phyloP scores from a whole-genome alignment of 2,888 invertebrate species.

The Micoletzkya japonica region DNA sequence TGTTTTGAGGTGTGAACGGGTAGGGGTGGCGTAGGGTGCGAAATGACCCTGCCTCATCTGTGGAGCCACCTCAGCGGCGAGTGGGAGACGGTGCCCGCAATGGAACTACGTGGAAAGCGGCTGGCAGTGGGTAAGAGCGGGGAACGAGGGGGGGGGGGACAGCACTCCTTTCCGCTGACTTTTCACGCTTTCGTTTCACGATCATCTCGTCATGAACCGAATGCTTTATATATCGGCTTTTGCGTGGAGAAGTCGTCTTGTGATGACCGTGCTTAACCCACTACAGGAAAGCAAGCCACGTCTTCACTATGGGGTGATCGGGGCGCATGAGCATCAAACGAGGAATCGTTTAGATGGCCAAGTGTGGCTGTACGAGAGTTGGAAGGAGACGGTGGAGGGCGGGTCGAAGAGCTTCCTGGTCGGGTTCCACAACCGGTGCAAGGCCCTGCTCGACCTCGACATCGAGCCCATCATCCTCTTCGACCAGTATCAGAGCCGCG shows the following conservation, averaged over 20 bases:
- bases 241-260: neutral
- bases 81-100: conserved; percentile 29
- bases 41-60: conserved; percentile 42
- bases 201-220: too few relatives aligned
- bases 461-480: conserved; percentile 10
- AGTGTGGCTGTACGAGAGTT: conserved; percentile 42
- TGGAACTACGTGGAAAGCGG: conserved; percentile 34
- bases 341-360: conserved; percentile 44
- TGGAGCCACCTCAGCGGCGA: conserved; percentile 37
- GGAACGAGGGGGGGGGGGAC: too few relatives aligned
- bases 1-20: too few relatives aligned
- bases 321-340: too few relatives aligned
- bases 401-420: conserved; percentile 33
- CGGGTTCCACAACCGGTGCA: conserved; percentile 34
- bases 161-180: too few relatives aligned
- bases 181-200: too few relatives aligned
- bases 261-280: neutral
- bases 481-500: conserved; percentile 11
- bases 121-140: conserved; percentile 41
- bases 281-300: too few relatives aligned
- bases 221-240: too few relatives aligned
- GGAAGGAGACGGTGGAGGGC: conserved; percentile 33
- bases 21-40: neutral
- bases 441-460: conserved; percentile 4
- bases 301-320: too few relatives aligned